A percentile compares a stretch with the other conserved stretches of the same genome.
phyloP scores from a whole-genome alignment of 2,888 invertebrate genomes.

The Epistrophella euchroma region DNA sequence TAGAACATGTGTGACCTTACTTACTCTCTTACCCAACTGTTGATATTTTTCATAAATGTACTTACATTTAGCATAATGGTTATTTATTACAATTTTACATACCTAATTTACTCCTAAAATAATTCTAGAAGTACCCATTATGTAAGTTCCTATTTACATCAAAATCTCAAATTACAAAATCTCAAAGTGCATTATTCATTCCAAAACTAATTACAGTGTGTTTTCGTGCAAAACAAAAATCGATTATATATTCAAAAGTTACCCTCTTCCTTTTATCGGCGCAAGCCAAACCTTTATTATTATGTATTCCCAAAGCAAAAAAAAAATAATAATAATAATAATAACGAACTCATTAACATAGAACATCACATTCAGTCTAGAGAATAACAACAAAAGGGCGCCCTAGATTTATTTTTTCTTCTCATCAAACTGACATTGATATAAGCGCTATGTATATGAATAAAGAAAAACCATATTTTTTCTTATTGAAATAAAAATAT shows the following conservation, averaged over 20 bases:
- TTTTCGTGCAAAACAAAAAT: slow-evolving; percentile 19
- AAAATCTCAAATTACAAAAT: slow-evolving; percentile 47
- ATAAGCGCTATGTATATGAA: slow-evolving; percentile 31
- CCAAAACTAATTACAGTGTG: slow-evolving; percentile 61
- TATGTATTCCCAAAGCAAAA: not conserved
- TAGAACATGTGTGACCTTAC: no score
- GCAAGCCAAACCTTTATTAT: slow-evolving; percentile 20
- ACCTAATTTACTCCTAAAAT: no score
- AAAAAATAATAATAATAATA: slow-evolving; percentile 39
- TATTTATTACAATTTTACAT: no score
- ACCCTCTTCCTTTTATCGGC: slow-evolving; percentile 45
- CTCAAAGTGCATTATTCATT: not conserved
- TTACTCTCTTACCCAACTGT: no score
- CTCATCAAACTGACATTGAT: slow-evolving; percentile 35
- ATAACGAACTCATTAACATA: slow-evolving; percentile 66
- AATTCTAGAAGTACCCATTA: not conserved
- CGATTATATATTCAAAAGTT: slow-evolving; percentile 30
- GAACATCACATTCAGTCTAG: slow-evolving; percentile 52
- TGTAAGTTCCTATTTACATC: slow-evolving; percentile 1
- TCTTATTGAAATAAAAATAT: slow-evolving; percentile 10
- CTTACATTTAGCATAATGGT: no score
- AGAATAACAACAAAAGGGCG: slow-evolving; percentile 61
- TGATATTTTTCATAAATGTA: no score
- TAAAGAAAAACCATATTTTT: slow-evolving; percentile 15
- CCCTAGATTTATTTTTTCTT: slow-evolving; percentile 39